These are phyloP conservation scores for Helicoverpa armigera DNA, from an alignment of 1,140 invertebrate genomes.

Conservation along the genomic window DNA sequence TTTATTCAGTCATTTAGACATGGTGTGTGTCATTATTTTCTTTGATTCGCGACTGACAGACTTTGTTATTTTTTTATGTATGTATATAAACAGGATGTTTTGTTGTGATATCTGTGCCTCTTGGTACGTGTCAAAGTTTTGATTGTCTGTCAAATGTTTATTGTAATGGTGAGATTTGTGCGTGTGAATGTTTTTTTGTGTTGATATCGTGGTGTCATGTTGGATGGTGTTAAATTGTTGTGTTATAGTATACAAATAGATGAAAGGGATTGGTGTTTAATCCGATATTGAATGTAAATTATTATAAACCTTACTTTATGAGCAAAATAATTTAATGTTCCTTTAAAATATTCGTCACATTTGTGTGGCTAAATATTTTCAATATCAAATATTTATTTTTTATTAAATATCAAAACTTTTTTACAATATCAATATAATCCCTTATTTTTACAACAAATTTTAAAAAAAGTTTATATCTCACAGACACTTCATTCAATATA, in stretches of 20 bases:
- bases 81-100: conserved; percentile 59
- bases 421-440: too few relatives aligned
- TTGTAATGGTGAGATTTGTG: conserved; percentile 65
- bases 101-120: conserved; percentile 64
- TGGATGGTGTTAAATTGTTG: conserved; percentile 37
- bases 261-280: not conserved
- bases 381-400: too few relatives aligned
- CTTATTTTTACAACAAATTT: too few relatives aligned
- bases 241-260: conserved; percentile 17
- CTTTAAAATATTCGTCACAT: too few relatives aligned
- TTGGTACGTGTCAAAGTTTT: conserved; percentile 78
- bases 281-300: not conserved
- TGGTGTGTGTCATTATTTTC: conserved; percentile 74
- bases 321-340: too few relatives aligned
- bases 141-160: conserved; percentile 84
- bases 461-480: too few relatives aligned
- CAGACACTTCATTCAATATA: too few relatives aligned
- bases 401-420: too few relatives aligned
- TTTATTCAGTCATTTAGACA: conserved; percentile 67
- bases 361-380: too few relatives aligned
- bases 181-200: conserved; percentile 67
- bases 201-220: conserved; percentile 53
- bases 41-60: conserved; percentile 82
- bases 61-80: conserved; percentile 64
- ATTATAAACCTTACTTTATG: not conserved